phyloP scores from a whole-genome alignment of 2,888 invertebrate genomes.

The Stictocephala bisonia region DNA sequence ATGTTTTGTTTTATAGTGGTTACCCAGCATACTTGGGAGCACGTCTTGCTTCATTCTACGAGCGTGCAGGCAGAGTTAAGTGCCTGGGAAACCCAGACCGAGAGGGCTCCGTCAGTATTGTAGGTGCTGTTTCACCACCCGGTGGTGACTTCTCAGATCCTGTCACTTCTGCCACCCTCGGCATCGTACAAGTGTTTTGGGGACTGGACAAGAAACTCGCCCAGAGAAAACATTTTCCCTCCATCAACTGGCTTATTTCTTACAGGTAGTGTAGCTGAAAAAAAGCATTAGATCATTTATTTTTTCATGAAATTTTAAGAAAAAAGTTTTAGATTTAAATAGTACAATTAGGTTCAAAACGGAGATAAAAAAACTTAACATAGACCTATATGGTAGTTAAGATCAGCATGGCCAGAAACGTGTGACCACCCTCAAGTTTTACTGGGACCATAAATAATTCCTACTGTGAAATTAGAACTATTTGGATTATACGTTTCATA shows the following conservation, averaged over 20 bases:
- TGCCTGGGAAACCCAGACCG: constrained; percentile 98
- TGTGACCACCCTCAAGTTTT: too few species aligned
- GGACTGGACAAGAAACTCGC: constrained; percentile 98
- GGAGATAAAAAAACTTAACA: too few species aligned
- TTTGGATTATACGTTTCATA: too few species aligned
- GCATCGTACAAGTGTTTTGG: constrained; percentile 99
- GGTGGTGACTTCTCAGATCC: constrained; percentile 99
- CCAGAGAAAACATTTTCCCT: constrained; percentile 99
- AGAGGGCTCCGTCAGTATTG: constrained; percentile 99
- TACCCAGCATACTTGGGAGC: constrained; percentile 99
- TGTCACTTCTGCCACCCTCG: constrained; percentile 97
- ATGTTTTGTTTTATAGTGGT: constrained; percentile 73
- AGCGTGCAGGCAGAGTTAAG: constrained; percentile 97
- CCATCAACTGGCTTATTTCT: constrained; percentile 99
- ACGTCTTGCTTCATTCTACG: constrained; percentile 98
- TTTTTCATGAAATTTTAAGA: too few species aligned
- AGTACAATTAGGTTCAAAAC: too few species aligned
- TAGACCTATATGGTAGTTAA: too few species aligned
- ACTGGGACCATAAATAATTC: too few species aligned
- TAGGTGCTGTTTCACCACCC: constrained; percentile 99
- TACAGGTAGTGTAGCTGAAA: too few species aligned
- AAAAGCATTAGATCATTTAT: too few species aligned
- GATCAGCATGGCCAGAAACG: too few species aligned
- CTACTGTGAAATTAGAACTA: too few species aligned
- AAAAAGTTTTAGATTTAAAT: too few species aligned